Evolutionary conservation across 1,140 invertebrate species (phyloP).

Genomic region (Thalassaphorura encarpata): DNA sequence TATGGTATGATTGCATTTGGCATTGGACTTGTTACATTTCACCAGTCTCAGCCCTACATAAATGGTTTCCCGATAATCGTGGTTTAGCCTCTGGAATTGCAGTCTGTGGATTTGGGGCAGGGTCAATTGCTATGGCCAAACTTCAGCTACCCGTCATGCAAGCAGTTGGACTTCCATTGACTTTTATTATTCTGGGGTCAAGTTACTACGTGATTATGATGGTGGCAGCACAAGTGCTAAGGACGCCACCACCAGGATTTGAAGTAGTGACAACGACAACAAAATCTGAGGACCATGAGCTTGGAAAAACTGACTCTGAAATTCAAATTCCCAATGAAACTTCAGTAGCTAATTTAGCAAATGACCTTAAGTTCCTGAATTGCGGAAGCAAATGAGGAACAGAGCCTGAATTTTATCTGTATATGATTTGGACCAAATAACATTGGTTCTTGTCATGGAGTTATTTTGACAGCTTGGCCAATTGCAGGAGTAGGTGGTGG

Average conservation of each 20-base stretch:
- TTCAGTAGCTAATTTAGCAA: no score
- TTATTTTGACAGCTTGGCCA: conserved; percentile 25
- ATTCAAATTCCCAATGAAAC: background rate
- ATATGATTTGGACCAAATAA: conserved; percentile 22
- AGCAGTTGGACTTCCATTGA: conserved; percentile 15
- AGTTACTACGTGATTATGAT: conserved; percentile 19
- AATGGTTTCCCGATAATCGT: conserved; percentile 29
- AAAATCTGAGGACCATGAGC: background rate
- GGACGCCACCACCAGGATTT: conserved; percentile 20
- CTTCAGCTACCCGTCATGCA: conserved; percentile 11
- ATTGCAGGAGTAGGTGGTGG: conserved; percentile 26
- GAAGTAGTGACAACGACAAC: background rate
- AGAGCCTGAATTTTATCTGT: conserved; percentile 23
- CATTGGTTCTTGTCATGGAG: conserved; percentile 24
- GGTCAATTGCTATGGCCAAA: conserved; percentile 23
- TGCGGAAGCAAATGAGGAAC: conserved; percentile 15
- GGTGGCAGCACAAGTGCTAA: conserved; percentile 12
- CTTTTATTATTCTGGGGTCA: conserved; percentile 22
- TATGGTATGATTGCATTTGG: conserved; percentile 26
- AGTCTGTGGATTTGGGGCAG: conserved; percentile 29
- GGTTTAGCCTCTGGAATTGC: conserved; percentile 28
- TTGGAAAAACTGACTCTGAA: background rate
- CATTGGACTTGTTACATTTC: conserved; percentile 23
- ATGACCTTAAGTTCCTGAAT: no score
- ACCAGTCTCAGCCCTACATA: conserved; percentile 27